phyloP scores from a whole-genome alignment of 2,113 vertebrate species.

The Pelobates fuscus region DNA sequence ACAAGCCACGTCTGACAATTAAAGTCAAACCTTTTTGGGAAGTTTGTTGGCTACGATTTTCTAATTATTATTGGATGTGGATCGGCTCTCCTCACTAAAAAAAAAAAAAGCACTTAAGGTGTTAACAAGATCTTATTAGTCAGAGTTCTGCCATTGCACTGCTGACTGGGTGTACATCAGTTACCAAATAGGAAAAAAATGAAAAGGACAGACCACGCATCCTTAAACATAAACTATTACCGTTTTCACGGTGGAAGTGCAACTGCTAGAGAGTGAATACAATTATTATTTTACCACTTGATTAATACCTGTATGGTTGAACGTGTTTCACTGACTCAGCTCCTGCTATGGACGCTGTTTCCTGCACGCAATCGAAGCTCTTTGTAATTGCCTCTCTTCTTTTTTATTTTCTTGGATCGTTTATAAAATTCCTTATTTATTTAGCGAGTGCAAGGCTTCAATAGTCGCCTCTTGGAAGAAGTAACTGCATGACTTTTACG shows the following conservation, averaged over 20 bases:
- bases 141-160: background rate
- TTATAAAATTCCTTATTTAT: conserved; percentile 24
- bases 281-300: conserved; percentile 56
- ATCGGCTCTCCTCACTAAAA: too few species aligned
- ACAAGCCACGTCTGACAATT: too few species aligned
- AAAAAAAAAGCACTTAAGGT: too few species aligned
- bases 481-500: background rate
- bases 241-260: background rate
- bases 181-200: background rate
- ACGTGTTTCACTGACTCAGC: conserved; percentile 53
- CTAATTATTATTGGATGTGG: too few species aligned
- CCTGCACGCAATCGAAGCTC: conserved; percentile 26
- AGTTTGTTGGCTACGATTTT: too few species aligned
- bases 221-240: conserved; percentile 33
- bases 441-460: accelerated
- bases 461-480: conserved; percentile 5
- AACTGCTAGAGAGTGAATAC: background rate
- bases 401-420: conserved; percentile 50
- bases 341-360: conserved; percentile 45
- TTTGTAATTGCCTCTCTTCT: conserved; percentile 59
- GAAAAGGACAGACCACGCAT: background rate
- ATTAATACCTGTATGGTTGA: conserved; percentile 54
- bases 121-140: background rate
- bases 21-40: too few species aligned
- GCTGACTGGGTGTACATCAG: background rate